phyloP scores from a whole-genome alignment of 2,888 invertebrate species.

The Theretra japonica region DNA sequence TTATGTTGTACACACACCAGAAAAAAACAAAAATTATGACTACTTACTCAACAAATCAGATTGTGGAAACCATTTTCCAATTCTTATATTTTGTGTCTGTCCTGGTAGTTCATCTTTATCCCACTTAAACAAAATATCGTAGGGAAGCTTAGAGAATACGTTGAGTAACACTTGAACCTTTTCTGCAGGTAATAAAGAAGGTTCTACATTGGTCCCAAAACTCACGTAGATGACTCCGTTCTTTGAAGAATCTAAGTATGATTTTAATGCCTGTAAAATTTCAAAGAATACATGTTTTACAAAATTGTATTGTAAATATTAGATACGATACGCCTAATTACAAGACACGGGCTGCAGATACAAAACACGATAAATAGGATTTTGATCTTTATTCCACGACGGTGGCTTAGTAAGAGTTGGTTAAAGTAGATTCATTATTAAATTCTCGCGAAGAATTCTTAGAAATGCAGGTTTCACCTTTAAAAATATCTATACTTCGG shows the following conservation, averaged over 20 bases:
- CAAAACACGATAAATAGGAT: no score
- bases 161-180: background rate
- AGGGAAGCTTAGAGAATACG: slow-evolving; percentile 48
- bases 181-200: slow-evolving; percentile 52
- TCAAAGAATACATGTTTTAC: no score
- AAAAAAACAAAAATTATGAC: no score
- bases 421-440: no score
- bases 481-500: no score
- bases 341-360: no score
- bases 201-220: slow-evolving; percentile 69
- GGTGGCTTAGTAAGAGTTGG: no score
- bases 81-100: background rate
- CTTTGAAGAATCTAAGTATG: slow-evolving; percentile 62
- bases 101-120: slow-evolving; percentile 50
- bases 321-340: background rate
- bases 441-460: no score
- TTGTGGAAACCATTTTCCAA: slow-evolving; percentile 26
- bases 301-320: background rate
- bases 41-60: slow-evolving; percentile 18
- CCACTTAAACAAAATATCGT: slow-evolving; percentile 68
- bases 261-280: slow-evolving; percentile 44
- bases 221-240: slow-evolving; percentile 74
- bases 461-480: no score
- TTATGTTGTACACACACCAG: no score
- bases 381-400: no score